Evolutionary conservation across 2,888 invertebrate genomes (phyloP).

Genomic region (Biston stratarius): DNA sequence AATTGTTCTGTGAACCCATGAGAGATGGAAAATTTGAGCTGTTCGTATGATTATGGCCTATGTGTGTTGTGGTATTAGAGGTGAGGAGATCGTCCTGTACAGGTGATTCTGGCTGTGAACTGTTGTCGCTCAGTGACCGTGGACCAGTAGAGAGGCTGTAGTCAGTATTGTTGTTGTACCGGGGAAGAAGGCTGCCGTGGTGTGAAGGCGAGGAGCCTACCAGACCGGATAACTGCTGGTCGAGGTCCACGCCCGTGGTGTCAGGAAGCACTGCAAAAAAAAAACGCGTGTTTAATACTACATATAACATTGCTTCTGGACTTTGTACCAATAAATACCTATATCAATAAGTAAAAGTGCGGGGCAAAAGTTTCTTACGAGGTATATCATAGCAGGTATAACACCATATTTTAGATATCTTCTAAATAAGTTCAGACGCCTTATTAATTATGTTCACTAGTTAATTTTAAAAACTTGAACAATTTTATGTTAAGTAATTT

Average conservation of each 20-base stretch:
- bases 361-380: too few species aligned
- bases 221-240: slow-evolving; percentile 90
- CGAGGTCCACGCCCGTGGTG: slow-evolving; percentile 91
- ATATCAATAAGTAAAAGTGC: too few species aligned
- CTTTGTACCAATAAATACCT: too few species aligned
- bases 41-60: slow-evolving; percentile 87
- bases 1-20: slow-evolving; percentile 87
- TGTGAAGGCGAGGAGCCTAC: slow-evolving; percentile 86
- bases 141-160: slow-evolving; percentile 90
- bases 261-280: slow-evolving; percentile 90
- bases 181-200: slow-evolving; percentile 88
- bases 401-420: too few species aligned
- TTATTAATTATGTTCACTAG: too few species aligned
- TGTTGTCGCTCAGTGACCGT: slow-evolving; percentile 92
- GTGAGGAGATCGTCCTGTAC: slow-evolving; percentile 92
- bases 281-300: neutral
- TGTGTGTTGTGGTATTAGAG: slow-evolving; percentile 87
- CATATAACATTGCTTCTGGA: neutral
- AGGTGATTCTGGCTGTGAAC: slow-evolving; percentile 93
- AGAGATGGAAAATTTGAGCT: slow-evolving; percentile 89
- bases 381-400: too few species aligned
- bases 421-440: too few species aligned
- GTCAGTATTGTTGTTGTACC: slow-evolving; percentile 89
- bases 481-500: too few species aligned
- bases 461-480: too few species aligned